These are phyloP conservation scores for Drosophila neotestacea DNA, from an alignment of 2,888 invertebrate genomes.

Conservation along the genomic window DNA sequence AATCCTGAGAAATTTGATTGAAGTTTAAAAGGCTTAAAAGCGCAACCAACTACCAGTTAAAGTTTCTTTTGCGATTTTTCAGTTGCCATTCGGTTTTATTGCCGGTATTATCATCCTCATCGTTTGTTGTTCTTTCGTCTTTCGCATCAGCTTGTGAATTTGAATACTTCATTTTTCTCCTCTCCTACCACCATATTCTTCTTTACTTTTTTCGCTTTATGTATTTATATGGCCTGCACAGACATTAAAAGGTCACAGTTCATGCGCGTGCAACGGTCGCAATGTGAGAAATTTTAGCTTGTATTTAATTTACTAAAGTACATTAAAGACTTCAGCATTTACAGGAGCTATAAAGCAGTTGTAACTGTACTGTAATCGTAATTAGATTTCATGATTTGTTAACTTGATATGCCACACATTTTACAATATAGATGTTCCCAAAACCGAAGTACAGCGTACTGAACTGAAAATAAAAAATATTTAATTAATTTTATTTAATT, in stretches of 20 bases:
- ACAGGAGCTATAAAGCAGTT: slow-evolving; percentile 34
- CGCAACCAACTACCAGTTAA: slow-evolving; percentile 74
- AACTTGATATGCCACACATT: too few species aligned
- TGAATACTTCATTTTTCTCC: slow-evolving; percentile 66
- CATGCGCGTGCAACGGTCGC: slow-evolving; percentile 60
- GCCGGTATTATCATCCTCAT: slow-evolving; percentile 70
- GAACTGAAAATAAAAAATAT: too few species aligned
- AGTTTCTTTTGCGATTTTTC: slow-evolving; percentile 47
- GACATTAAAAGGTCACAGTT: slow-evolving; percentile 64
- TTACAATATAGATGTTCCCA: too few species aligned
- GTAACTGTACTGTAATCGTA: background rate
- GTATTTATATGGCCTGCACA: slow-evolving; percentile 21
- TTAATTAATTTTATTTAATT: too few species aligned
- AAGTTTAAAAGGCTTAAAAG: slow-evolving; percentile 77
- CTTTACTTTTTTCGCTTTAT: slow-evolving; percentile 7
- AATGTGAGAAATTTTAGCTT: slow-evolving; percentile 51
- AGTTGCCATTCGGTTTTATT: slow-evolving; percentile 80
- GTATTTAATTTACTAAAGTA: slow-evolving; percentile 5
- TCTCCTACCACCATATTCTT: background rate
- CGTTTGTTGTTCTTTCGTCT: slow-evolving; percentile 43
- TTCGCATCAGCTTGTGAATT: slow-evolving; percentile 69
- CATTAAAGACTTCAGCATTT: background rate
- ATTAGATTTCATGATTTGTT: too few species aligned
- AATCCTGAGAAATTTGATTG: slow-evolving; percentile 78
- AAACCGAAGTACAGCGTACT: too few species aligned